phyloP scores from a whole-genome alignment of 2,113 vertebrate species.

The Mormyrus iriodes region DNA sequence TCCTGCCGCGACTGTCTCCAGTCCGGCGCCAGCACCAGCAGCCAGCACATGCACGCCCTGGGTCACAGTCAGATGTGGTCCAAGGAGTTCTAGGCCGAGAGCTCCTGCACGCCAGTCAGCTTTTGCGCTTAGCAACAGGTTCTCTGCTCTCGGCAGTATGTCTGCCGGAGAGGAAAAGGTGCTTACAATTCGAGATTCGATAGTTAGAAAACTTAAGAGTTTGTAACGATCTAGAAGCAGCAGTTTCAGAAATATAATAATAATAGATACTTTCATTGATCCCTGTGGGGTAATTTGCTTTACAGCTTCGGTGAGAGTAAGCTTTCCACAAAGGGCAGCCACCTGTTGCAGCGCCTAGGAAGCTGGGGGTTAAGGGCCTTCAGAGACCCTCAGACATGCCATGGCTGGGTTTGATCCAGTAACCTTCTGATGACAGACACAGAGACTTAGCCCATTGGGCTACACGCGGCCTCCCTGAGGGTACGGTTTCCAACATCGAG shows the following conservation, averaged over 20 bases:
- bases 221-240: not conserved
- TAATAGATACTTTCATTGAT: too few species aligned
- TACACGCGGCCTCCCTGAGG: not conserved
- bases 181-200: not conserved
- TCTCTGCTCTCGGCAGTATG: not conserved
- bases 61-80: not conserved
- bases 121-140: not conserved
- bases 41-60: not conserved
- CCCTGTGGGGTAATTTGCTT: too few species aligned
- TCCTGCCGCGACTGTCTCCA: not conserved
- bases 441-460: too few species aligned
- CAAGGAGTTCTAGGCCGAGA: not conserved
- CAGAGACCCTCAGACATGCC: too few species aligned
- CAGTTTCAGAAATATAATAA: too few species aligned
- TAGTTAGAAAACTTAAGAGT: too few species aligned
- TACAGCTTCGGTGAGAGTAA: too few species aligned
- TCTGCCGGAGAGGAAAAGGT: not conserved
- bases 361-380: too few species aligned
- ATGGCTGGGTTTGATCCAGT: too few species aligned
- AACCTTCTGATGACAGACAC: too few species aligned
- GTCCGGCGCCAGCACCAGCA: not conserved
- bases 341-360: too few species aligned
- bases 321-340: too few species aligned
- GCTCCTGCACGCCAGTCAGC: not conserved
- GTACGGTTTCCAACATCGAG: not conserved